Percentiles rank a stretch among this genome's conserved stretches.
These are phyloP conservation scores for Parnassius mnemosyne DNA, from an alignment of 2,888 invertebrate species.

Conservation along the genomic window DNA sequence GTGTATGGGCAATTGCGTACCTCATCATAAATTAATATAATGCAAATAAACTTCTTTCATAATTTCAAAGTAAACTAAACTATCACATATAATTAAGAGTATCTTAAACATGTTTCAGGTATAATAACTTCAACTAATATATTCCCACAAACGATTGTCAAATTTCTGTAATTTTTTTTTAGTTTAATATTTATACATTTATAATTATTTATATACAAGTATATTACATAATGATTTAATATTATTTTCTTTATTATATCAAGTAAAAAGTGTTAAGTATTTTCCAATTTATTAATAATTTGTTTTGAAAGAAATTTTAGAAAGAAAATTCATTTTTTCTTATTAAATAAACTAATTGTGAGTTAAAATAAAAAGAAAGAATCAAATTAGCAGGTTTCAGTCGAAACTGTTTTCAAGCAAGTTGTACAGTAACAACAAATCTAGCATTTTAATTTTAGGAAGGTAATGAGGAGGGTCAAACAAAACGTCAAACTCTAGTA, in stretches of 20 bases:
- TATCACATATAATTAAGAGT: constrained; percentile 6
- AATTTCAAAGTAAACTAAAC: constrained; percentile 4
- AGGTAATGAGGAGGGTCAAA: constrained; percentile 57
- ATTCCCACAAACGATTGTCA: constrained; percentile 73
- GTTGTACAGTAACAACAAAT: constrained; percentile 22
- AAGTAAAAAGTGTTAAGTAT: too few species aligned
- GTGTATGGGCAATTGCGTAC: constrained; percentile 75
- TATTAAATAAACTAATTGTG: too few species aligned
- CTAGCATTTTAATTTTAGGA: constrained; percentile 57
- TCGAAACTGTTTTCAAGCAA: background rate
- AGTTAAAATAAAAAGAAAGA: too few species aligned
- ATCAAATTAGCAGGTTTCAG: too few species aligned
- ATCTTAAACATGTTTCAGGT: constrained; percentile 26
- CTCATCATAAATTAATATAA: constrained; percentile 28
- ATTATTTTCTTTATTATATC: background rate
- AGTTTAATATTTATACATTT: constrained; percentile 31
- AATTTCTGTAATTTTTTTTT: constrained; percentile 42
- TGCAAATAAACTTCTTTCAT: constrained; percentile 3
- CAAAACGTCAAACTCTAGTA: constrained; percentile 59
- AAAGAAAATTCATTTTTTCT: too few species aligned
- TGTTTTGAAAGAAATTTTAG: too few species aligned
- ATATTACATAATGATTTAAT: background rate
- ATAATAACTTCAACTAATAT: constrained; percentile 57
- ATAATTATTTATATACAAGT: background rate
- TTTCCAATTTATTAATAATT: too few species aligned